These are phyloP conservation scores for Lithobates sylvaticus DNA, from an alignment of 2,797 vertebrate genomes.

Conservation along the genomic window DNA sequence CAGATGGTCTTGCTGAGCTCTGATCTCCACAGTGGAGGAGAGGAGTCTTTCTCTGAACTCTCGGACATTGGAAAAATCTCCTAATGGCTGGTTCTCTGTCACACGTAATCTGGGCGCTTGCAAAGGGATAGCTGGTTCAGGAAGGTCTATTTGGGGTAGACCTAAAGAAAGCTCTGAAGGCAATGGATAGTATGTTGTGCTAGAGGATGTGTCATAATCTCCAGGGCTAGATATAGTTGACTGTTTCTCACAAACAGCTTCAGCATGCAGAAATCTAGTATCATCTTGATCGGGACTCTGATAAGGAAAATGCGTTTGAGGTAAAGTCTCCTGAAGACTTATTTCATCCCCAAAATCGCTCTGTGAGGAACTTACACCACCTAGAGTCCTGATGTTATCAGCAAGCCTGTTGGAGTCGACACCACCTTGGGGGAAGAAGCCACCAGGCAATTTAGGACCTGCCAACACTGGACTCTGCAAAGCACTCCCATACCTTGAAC, in stretches of 20 bases:
- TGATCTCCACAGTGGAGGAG: conserved; percentile 53
- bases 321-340: not conserved
- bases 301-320: not conserved
- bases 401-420: not conserved
- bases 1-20: conserved; percentile 72
- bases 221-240: conserved; percentile 42
- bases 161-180: conserved; percentile 43
- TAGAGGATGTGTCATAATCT: conserved; percentile 27
- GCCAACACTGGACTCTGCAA: not conserved
- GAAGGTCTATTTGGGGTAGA: conserved; percentile 21
- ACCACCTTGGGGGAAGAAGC: not conserved
- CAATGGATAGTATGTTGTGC: conserved; percentile 8
- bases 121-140: conserved; percentile 29
- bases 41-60: conserved; percentile 19
- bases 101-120: conserved; percentile 5
- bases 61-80: not conserved
- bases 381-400: not conserved
- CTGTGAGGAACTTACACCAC: too few relatives aligned
- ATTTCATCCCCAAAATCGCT: not conserved
- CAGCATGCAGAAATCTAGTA: not conserved
- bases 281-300: not conserved
- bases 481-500: not conserved
- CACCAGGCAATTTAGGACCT: conserved; percentile 26
- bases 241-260: conserved; percentile 10
- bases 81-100: not conserved